Conservation (phyloP, 2,797 vertebrate species). For the Heliangelus exortis region DNA sequence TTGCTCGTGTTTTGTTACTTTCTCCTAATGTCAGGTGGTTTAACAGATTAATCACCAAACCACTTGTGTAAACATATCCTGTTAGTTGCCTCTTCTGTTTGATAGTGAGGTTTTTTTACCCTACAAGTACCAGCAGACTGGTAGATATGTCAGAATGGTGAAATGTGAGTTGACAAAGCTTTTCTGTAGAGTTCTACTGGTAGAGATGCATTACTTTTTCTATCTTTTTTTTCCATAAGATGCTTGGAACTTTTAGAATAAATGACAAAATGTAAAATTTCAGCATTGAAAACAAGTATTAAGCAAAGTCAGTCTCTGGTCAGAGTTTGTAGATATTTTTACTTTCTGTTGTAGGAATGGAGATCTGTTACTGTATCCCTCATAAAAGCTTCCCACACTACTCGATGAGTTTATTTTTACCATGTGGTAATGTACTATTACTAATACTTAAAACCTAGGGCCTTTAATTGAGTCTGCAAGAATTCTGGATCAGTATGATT, state of each 20-base stretch:
- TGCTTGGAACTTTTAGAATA: not conserved
- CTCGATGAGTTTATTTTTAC: constrained; percentile 23
- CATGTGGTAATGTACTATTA: constrained; percentile 6
- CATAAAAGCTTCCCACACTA: constrained; percentile 17
- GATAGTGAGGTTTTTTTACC: not conserved
- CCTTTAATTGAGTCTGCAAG: not conserved
- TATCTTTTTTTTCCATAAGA: not conserved
- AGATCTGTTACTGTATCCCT: not conserved
- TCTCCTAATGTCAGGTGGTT: not conserved
- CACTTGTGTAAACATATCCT: not conserved
- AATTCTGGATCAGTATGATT: constrained; percentile 1
- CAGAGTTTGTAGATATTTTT: not conserved
- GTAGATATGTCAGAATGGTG: too few relatives aligned
- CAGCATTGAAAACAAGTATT: not conserved
- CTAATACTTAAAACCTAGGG: constrained; percentile 19
- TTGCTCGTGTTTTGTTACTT: not conserved
- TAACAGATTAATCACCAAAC: not conserved
- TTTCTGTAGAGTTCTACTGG: not conserved
- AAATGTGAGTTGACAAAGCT: not conserved
- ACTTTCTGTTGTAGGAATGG: not conserved
- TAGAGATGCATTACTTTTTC: not conserved
- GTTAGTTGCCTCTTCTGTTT: not conserved
- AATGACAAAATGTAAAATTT: not conserved
- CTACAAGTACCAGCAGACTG: not conserved
- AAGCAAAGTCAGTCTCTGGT: not conserved